These are phyloP conservation scores for Leptinotarsa texana DNA, from an alignment of 1,140 invertebrate genomes.

Conservation along the genomic window DNA sequence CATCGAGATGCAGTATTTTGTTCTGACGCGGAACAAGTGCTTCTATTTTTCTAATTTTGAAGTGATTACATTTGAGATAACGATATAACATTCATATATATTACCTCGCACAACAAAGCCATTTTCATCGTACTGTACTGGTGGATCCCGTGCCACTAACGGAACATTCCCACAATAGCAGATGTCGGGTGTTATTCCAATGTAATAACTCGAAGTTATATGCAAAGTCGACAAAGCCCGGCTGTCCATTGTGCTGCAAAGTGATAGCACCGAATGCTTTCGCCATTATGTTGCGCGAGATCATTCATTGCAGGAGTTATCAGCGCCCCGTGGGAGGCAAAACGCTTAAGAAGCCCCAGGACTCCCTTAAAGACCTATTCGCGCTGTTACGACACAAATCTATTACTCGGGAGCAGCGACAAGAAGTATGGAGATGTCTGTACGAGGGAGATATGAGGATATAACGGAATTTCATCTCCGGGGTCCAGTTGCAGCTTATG, in stretches of 20 bases:
- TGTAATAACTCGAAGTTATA: conserved; percentile 12
- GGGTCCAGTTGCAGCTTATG: background rate
- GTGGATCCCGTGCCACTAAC: background rate
- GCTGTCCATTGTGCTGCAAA: conserved; percentile 12
- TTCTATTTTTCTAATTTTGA: too few species aligned
- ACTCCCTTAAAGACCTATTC: conserved; percentile 7
- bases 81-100: too few species aligned
- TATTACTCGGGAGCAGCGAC: conserved; percentile 4
- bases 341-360: conserved; percentile 6
- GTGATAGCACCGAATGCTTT: conserved; percentile 8
- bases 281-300: conserved; percentile 9
- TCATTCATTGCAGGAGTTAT: conserved; percentile 2
- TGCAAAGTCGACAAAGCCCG: conserved; percentile 11
- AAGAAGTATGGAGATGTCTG: background rate
- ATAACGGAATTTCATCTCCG: background rate
- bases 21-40: too few species aligned
- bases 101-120: too few species aligned
- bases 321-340: conserved; percentile 7
- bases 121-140: too few species aligned
- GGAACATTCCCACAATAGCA: background rate
- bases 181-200: conserved; percentile 10
- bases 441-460: conserved; percentile 2
- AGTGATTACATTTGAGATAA: too few species aligned
- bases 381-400: conserved; percentile 2
- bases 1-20: too few species aligned